Evolutionary conservation across 2,113 vertebrate species (phyloP).

Genomic region (Euleptes europaea): DNA sequence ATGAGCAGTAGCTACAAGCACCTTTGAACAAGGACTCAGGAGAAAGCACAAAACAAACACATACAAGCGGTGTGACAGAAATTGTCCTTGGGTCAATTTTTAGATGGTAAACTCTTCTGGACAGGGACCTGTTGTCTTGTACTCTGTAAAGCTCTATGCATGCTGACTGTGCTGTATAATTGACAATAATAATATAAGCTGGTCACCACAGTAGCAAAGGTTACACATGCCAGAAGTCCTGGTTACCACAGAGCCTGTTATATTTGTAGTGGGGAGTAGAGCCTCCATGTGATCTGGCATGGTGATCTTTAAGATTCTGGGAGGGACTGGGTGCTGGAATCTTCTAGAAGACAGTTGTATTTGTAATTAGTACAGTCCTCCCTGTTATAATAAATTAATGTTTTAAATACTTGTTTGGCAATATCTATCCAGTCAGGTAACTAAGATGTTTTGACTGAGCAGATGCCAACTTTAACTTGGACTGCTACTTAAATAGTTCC

Average conservation of each 20-base stretch:
- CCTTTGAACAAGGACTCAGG: too few species aligned
- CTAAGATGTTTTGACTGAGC: neutral
- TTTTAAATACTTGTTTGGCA: neutral
- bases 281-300: neutral
- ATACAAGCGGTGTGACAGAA: too few species aligned
- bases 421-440: neutral
- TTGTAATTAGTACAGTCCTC: neutral
- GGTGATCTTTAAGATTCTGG: neutral
- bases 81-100: too few species aligned
- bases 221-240: too few species aligned
- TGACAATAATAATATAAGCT: too few species aligned
- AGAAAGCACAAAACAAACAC: neutral
- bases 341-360: neutral
- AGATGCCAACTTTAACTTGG: neutral
- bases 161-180: too few species aligned
- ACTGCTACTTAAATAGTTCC: constrained; percentile 22
- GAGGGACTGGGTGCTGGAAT: too few species aligned
- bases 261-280: neutral
- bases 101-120: too few species aligned
- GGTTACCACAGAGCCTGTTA: too few species aligned
- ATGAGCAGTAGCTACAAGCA: neutral
- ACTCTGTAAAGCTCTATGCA: too few species aligned
- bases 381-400: neutral
- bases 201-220: too few species aligned
- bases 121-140: too few species aligned